Evolutionary conservation across 2,888 invertebrate species (phyloP), one percentile per base, ranked within the genome.

Genomic region (Drosophila acutilabella): DNA sequence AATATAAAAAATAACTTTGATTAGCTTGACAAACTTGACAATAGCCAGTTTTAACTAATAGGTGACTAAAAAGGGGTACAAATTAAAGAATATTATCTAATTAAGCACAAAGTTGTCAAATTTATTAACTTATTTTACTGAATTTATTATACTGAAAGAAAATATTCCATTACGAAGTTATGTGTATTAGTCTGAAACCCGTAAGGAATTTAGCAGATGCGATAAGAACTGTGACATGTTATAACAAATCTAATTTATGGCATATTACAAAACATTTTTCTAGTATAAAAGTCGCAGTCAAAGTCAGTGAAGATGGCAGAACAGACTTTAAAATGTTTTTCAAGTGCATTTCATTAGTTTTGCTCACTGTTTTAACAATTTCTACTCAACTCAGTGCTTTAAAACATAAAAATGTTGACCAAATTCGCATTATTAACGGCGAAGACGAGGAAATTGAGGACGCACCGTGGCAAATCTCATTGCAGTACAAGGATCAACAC

Each of bases 401-500:
- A 6, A 10, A 41, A 14, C n/a, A 0, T 1, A 5, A 10, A 18
- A 23, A 5, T 8, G 4, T 6, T 3, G 18, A 1, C 16, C 11
- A 48, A 2, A 42, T 74, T 30, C 81, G 87, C 8, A 90, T 90
- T 51, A 65, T 88, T 50, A 88, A 87, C 11, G 90, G 89, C 33
- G 11, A 44, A 0, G 58, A 67, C 4, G 72, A 78, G 5, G 51
- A 67, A 0, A 82, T 90, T 26, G 67, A 72, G 11, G 62, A 78
- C 6, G 80, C 69, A 30, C 86, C 89, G 2, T 85, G 80, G 73
- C 80, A 80, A 52, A 66, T 83, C 18, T 88, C 88, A 0, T 14
- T 90, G 13, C 74, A 78, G 30, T 65, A 50, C n/a, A 75, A 89
- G 14, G 93, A 92, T 1, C 72, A 89, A 0, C 94, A 94, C 71